phyloP scores from a whole-genome alignment of 1,140 invertebrate species.

The Ostrea denselamellosa region DNA sequence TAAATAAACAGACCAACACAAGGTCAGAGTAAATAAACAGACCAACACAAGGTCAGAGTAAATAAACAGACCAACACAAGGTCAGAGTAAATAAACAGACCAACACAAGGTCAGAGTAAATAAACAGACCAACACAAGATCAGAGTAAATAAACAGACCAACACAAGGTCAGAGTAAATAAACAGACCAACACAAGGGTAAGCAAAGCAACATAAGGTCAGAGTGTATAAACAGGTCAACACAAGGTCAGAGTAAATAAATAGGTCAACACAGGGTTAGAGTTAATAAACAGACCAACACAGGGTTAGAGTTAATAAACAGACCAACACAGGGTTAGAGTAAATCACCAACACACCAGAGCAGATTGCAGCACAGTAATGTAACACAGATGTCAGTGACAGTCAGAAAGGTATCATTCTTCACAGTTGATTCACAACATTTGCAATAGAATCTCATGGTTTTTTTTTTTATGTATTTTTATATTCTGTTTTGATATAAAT shows the following conservation, averaged over 20 bases:
- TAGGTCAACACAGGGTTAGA: not conserved
- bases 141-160: too few species aligned
- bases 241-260: not conserved
- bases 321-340: not conserved
- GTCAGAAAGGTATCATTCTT: too few species aligned
- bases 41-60: slow-evolving; percentile 82
- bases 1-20: slow-evolving; percentile 69
- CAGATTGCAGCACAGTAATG: too few species aligned
- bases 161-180: not conserved
- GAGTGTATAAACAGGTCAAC: not conserved
- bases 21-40: not conserved
- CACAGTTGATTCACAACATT: too few species aligned
- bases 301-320: not conserved
- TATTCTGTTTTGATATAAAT: not conserved
- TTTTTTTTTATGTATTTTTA: not conserved
- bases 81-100: too few species aligned
- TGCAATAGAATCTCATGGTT: too few species aligned
- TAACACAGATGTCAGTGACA: too few species aligned
- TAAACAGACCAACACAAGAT: too few species aligned
- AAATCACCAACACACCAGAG: too few species aligned
- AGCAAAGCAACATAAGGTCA: not conserved
- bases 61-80: slow-evolving; percentile 34
- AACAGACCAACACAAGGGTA: slow-evolving; percentile 70
- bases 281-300: slow-evolving; percentile 78
- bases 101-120: too few species aligned